Evolutionary conservation across 2,888 invertebrate species (phyloP), one percentile per base, ranked within the genome.

Genomic region (Podotricha telesiphe): DNA sequence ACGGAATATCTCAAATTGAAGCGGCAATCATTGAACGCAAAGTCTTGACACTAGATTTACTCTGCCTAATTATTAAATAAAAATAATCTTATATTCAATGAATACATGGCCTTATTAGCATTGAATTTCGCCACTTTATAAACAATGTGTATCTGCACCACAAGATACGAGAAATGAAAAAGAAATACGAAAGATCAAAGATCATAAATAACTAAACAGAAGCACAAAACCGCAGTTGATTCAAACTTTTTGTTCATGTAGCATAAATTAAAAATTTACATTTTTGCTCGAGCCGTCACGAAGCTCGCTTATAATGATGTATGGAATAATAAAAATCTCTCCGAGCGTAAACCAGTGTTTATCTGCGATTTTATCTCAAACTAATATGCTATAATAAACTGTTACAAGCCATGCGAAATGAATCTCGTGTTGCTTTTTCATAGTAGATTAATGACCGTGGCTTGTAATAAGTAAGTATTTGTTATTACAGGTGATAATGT

Each of bases 221-320:
- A 64, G 64, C 64, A 37, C 50, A 51, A 22, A 51, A 34, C 62
- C 62, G 28, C 34, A 64, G 40, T 51, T 64, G 40, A 64, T 53
- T 40, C 22, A 53, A 42, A 13, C 42, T 64, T 64, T 61, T 40
- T 8, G 45, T 42, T 62, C 58, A 61, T 42, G 53, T 20, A 40
- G 28, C 73, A 76, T 74, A 76, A 77, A 75, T 77, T 74, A 71
- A 67, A 74, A 76, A 76, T 77, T 76, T 76, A 66, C 74, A 75
- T 77, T 69, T 68, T 68, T 66, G 66, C 69, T 67, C 63, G 59
- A 42, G 19, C 56, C 65, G 66, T 72, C 70, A 55, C 72, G 70
- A 71, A 69, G 65, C 58, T 51, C 55, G 10, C 61, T 40, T 59
- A 69, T 74, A 69, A 76, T 73, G 73, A 74, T 72, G 73, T 65